These are phyloP conservation scores for Unio delphinus DNA, from an alignment of 2,888 invertebrate genomes.

Conservation along the genomic window DNA sequence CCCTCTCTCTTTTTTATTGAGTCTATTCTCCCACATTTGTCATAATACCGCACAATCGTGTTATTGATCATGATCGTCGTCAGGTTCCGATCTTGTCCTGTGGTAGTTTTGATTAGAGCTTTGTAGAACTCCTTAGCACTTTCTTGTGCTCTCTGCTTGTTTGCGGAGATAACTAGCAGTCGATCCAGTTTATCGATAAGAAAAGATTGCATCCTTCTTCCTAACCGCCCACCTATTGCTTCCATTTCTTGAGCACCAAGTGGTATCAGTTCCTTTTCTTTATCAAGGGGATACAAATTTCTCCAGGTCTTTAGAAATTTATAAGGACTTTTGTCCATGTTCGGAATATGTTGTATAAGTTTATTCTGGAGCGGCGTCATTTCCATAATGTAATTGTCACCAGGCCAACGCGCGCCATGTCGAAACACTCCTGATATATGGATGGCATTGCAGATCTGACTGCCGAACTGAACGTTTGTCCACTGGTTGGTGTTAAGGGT, in stretches of 20 bases:
- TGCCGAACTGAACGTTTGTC: no score
- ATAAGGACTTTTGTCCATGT: no score
- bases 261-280: slow-evolving; percentile 14
- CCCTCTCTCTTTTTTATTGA: not conserved
- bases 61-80: not conserved
- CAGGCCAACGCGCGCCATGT: no score
- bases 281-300: slow-evolving; percentile 9
- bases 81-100: not conserved
- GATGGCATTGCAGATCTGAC: no score
- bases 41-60: not conserved
- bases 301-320: slow-evolving; percentile 9
- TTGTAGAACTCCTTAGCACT: slow-evolving; percentile 24
- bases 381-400: no score
- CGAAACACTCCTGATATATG: no score
- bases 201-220: slow-evolving; percentile 11
- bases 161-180: slow-evolving; percentile 14
- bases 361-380: no score
- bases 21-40: not conserved
- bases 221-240: slow-evolving; percentile 14
- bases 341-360: no score
- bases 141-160: slow-evolving; percentile 14
- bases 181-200: slow-evolving; percentile 7
- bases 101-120: slow-evolving; percentile 8
- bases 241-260: slow-evolving; percentile 18
- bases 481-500: no score